Evolutionary conservation across 2,113 vertebrate genomes (phyloP), one percentile per base, ranked within the genome.

Genomic region (Atlantisia rogersi): DNA sequence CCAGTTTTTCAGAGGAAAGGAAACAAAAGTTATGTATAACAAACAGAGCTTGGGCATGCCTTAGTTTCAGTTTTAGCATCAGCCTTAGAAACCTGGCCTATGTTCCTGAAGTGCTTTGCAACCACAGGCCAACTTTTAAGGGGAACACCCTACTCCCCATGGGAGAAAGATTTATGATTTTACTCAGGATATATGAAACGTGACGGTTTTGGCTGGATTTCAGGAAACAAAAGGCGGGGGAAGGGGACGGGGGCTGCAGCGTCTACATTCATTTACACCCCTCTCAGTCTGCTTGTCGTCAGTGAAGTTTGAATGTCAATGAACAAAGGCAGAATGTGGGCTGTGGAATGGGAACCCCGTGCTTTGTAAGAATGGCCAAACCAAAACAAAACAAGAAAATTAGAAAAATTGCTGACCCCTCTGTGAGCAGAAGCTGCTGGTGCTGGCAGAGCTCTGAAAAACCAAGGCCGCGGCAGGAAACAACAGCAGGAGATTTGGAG

Each of bases 121-220:
- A n/a, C 25, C 5, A 6, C 63, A 60, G 70, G 71, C 92, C 46
- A 70, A 0, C 50, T 93, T 96, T 75, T n/a, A 52, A 94, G 79
- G 84, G 95, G 88, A 95, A 92, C 93, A 95, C 87, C 85, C 92
- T 88, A 46, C 85, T 93, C 81, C 85, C 87, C 15, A 1, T 28
- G 82, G 82, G 71, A 35, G 84, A 90, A 92, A 60, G 87, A 94
- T 95, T 97, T 95, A 90, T 90, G 75, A 70, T 92, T 96, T 92
- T 93, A 67, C 69, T 95, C 90, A 88, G 88, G 93, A 92, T 85
- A 55, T 79, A 56, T 77, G 87, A 95, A 94, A 93, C 0, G 7
- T 0, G 5, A 69, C 63, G 88, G 70, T 89, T 93, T 95, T 93
- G 94, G 94, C 82, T 65, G 59, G 63, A 55, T 92, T 82, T 94